A percentile compares a stretch with the other conserved stretches of the same genome.
phyloP scores from a whole-genome alignment of 2,888 invertebrate genomes.

The Yponomeuta plumbellus region DNA sequence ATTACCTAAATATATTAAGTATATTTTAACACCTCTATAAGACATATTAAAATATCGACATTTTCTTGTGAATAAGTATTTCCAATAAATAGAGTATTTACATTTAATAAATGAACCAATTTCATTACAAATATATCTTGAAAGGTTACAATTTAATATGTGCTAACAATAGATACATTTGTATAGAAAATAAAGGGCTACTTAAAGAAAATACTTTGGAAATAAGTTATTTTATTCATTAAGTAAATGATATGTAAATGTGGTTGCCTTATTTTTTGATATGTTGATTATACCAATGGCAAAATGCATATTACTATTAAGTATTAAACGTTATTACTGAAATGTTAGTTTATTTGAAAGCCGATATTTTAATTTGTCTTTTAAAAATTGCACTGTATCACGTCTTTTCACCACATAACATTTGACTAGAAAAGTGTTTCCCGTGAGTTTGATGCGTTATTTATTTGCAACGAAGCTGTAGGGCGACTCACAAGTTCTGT shows the following conservation, averaged over 20 bases:
- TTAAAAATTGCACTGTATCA: slow-evolving; percentile 21
- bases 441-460: slow-evolving; percentile 80
- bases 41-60: slow-evolving; percentile 60
- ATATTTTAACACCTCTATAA: slow-evolving; percentile 27
- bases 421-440: slow-evolving; percentile 86
- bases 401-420: slow-evolving; percentile 39
- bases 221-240: slow-evolving; percentile 8
- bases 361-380: slow-evolving; percentile 57
- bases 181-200: too few relatives aligned
- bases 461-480: slow-evolving; percentile 42
- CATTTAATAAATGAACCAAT: too few relatives aligned
- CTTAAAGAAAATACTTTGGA: too few relatives aligned
- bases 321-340: slow-evolving; percentile 21
- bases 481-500: slow-evolving; percentile 65
- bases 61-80: slow-evolving; percentile 20
- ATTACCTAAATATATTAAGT: slow-evolving; percentile 45
- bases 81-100: too few relatives aligned
- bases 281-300: slow-evolving; percentile 30
- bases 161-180: neutral
- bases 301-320: neutral
- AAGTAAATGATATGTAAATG: slow-evolving; percentile 61
- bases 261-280: slow-evolving; percentile 40
- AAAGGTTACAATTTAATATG: too few relatives aligned
- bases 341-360: slow-evolving; percentile 22
- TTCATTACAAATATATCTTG: too few relatives aligned